These are phyloP conservation scores for Ammodramus savannarum DNA, from an alignment of 2,113 vertebrate species.

Conservation along the genomic window DNA sequence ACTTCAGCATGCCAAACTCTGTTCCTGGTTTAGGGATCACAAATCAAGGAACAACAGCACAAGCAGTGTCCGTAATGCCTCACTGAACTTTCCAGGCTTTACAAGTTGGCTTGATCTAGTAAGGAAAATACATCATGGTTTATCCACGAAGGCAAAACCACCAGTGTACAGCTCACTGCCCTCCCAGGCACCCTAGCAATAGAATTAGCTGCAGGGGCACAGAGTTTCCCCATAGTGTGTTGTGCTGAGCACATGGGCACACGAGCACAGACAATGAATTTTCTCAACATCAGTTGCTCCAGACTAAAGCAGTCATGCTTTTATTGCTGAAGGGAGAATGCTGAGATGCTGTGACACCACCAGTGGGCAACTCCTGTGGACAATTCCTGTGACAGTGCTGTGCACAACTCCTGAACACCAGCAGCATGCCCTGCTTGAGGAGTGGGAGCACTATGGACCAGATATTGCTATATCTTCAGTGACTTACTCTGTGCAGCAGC, in stretches of 20 bases:
- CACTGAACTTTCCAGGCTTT: background rate
- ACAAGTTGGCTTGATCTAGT: background rate
- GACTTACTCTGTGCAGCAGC: background rate
- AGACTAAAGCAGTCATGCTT: background rate
- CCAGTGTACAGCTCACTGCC: background rate
- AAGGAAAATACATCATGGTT: background rate
- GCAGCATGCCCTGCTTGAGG: background rate
- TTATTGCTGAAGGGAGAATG: background rate
- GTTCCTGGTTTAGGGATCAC: background rate
- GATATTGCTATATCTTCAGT: background rate
- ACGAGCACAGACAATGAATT: rapidly evolving
- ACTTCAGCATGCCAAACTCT: background rate
- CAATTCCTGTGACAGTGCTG: background rate
- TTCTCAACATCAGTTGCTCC: background rate
- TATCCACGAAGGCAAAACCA: background rate
- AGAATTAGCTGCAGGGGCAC: background rate
- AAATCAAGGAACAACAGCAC: background rate
- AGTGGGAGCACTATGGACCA: background rate
- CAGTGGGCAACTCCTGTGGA: background rate
- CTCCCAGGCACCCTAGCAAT: background rate
- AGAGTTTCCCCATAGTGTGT: rapidly evolving
- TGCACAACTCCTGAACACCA: background rate
- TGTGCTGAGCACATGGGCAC: background rate
- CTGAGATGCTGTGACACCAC: background rate
- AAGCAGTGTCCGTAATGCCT: background rate